phyloP scores from a whole-genome alignment of 2,797 vertebrate genomes.

The Tamandua tetradactyla region DNA sequence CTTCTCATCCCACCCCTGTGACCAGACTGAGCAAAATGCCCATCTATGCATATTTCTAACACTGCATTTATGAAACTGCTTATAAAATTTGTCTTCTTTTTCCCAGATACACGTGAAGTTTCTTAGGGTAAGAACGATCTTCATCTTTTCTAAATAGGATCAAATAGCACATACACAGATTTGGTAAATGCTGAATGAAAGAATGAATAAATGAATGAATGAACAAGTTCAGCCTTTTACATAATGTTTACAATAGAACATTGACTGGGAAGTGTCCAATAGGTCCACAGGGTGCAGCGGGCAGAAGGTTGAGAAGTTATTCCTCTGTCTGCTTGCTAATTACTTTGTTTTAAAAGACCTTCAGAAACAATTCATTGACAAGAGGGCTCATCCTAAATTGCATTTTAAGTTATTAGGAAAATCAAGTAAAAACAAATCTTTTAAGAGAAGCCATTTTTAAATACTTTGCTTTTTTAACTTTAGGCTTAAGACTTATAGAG shows the following conservation, averaged over 20 bases:
- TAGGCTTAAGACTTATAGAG: background rate
- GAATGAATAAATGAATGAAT: background rate
- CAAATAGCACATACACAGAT: background rate
- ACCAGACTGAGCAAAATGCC: background rate
- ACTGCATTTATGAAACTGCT: background rate
- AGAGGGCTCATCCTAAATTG: constrained; percentile 52
- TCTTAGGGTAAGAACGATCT: background rate
- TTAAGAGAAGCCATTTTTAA: constrained; percentile 53
- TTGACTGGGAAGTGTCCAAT: background rate
- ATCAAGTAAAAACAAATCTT: constrained; percentile 59
- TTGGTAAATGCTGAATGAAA: background rate
- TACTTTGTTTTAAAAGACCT: constrained; percentile 54
- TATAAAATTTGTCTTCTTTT: constrained; percentile 20
- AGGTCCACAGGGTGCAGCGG: background rate
- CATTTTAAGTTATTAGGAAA: constrained; percentile 60
- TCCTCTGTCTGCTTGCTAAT: constrained; percentile 56
- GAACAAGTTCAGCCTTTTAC: background rate
- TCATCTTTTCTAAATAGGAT: background rate
- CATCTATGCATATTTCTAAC: background rate
- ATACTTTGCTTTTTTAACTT: constrained; percentile 60
- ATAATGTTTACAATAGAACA: constrained; percentile 4
- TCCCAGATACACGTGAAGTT: background rate
- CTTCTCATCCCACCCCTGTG: background rate
- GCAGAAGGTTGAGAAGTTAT: constrained; percentile 16
- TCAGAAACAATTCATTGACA: constrained; percentile 67